Evolutionary conservation across 2,888 invertebrate species (phyloP), one percentile per base, ranked within the genome.

Genomic region (Heteromurus nitidus): DNA sequence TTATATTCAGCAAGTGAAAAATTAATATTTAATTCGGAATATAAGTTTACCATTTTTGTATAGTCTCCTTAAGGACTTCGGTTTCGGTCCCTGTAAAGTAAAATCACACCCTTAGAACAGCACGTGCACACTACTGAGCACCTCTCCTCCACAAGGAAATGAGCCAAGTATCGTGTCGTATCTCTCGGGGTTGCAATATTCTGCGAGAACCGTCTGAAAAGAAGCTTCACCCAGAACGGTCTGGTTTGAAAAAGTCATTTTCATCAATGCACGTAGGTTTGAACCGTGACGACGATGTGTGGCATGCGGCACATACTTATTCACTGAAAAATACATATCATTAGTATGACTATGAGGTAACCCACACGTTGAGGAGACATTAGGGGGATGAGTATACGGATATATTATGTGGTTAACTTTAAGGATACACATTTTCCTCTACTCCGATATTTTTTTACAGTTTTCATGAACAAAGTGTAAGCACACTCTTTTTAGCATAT

Each of bases 151-250:
- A n/a, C n/a, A n/a, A n/a, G n/a, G n/a, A n/a, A n/a, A n/a, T n/a
- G n/a, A n/a, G n/a, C n/a, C n/a, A n/a, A n/a, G n/a, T n/a, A n/a
- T n/a, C n/a, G n/a, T n/a, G n/a, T n/a, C n/a, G n/a, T n/a, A n/a
- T n/a, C n/a, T n/a, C n/a, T 50, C 16, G 18, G 9, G 20, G 28
- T 11, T 28, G 58, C 20, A 28, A 26, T n/a, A n/a, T n/a, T 58
- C 11, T 58, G 36, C 11, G 65, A 65, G 65, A 44, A 65, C 65
- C 65, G 65, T 65, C 65, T 44, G 42, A 65, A 44, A 44, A 65
- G 65, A 65, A 30, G 65, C 65, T 22, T 65, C 24, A 42, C 42
- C 44, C 44, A 65, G 65, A 65, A 65, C 65, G 65, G 65, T 65
- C 65, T 65, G 65, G 16, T 65, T 16, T 44, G 18, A 44, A 44